These are phyloP conservation scores for Alethe castanea DNA, from an alignment of 2,113 vertebrate genomes.

Conservation along the genomic window DNA sequence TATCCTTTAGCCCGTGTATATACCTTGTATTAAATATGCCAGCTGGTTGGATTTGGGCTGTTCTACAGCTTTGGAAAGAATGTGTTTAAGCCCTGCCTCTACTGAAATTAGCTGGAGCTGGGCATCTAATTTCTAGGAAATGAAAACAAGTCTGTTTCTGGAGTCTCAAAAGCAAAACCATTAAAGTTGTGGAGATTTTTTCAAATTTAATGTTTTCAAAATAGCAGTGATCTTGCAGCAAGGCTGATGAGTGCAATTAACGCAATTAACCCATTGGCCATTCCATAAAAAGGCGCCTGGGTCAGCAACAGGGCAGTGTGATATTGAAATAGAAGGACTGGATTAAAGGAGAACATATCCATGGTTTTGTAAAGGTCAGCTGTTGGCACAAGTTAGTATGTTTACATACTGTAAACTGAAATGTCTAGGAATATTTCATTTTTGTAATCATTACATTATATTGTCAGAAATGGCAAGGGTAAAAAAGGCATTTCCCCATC, in stretches of 20 bases:
- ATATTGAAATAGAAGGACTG: background rate
- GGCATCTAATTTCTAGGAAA: background rate
- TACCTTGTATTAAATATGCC: background rate
- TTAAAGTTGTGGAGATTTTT: background rate
- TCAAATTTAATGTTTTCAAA: background rate
- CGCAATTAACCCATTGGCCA: background rate
- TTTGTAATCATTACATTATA: background rate
- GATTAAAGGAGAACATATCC: background rate
- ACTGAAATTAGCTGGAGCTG: background rate
- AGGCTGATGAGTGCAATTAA: background rate
- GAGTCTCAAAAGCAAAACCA: background rate
- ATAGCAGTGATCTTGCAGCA: background rate
- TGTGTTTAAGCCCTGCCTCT: background rate
- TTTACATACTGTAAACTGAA: background rate
- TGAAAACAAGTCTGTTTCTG: background rate
- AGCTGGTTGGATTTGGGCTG: background rate
- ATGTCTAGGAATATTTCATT: background rate
- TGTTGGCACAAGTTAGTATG: background rate
- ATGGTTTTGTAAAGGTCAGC: background rate
- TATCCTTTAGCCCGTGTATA: background rate
- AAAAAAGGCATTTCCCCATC: background rate
- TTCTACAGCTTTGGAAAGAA: background rate
- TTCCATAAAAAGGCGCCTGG: background rate
- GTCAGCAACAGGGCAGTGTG: background rate
- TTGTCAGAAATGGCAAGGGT: background rate